Evolutionary conservation across 2,888 invertebrate genomes (phyloP), one percentile per base, ranked within the genome.

Genomic region (Ametastegia equiseti): DNA sequence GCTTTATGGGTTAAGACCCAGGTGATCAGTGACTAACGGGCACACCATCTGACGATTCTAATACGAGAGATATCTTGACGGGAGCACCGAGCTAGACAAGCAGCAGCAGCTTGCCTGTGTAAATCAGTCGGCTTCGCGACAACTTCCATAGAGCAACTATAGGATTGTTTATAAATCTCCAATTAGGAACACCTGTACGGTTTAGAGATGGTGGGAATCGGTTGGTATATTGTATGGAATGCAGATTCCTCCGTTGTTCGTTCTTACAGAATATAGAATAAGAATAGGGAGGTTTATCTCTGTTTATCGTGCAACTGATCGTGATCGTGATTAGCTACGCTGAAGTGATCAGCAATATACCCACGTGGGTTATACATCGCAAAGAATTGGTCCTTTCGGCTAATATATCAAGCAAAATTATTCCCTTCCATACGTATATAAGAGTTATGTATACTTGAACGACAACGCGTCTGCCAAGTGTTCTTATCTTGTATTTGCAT

Each of bases 101-200:
- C n/a, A n/a, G n/a, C n/a, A n/a, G n/a, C n/a, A n/a, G 19, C 19
- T 75, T 50, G 78, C 60, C 42, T 78, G 78, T 60, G 78, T 78
- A 78, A 78, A 78, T 78, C 78, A 78, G 78, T 78, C 78, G 63
- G 30, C 60, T 63, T 42, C 30, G 78, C 57, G 78, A 78, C 78
- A 78, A 78, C 39, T 78, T 45, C 27, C 54, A 47, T 71, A 47
- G 71, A 67, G 39, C 60, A 13, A 39, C 27, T 23, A n/a, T n/a
- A 60, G 86, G 86, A 88, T 88, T 85, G 86, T 86, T 88, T 91
- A 90, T 90, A 90, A 90, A 90, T 90, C 89, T 89, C 88, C 91
- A 90, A 91, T 91, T 90, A 91, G 88, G 89, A 88, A 90, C 91
- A 90, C 90, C 90, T 90, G 91, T 90, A 86, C 84, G 85, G 30